Percentiles rank a stretch among this genome's conserved stretches.
These are phyloP conservation scores for Micoletzkya japonica DNA, from an alignment of 2,888 invertebrate genomes.

Conservation along the genomic window DNA sequence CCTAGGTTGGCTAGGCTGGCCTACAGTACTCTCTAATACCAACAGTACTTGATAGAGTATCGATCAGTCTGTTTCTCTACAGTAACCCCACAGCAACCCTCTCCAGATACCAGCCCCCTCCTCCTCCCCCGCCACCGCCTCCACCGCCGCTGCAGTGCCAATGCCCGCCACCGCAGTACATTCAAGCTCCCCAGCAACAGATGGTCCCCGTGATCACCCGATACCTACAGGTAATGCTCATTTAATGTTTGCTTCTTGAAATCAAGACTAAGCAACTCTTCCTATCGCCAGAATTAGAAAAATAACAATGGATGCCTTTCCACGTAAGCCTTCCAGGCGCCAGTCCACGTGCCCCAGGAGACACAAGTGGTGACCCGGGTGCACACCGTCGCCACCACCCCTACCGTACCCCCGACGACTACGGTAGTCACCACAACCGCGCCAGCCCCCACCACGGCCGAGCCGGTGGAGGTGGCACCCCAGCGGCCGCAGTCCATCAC, in stretches of 20 bases:
- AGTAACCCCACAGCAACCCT: neutral
- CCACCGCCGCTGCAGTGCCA: slow-evolving; percentile 18
- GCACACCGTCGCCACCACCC: neutral
- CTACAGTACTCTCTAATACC: neutral
- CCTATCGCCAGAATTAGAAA: too few species aligned
- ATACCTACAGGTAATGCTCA: slow-evolving; percentile 14
- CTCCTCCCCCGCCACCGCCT: slow-evolving; percentile 18
- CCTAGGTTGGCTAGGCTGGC: neutral
- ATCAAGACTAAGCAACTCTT: too few species aligned
- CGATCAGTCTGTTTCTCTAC: neutral
- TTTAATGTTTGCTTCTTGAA: too few species aligned
- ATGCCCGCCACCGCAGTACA: neutral
- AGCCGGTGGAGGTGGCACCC: neutral
- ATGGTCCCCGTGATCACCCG: slow-evolving; percentile 23
- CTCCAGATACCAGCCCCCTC: slow-evolving; percentile 19
- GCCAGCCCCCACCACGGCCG: neutral
- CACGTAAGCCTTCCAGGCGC: too few species aligned
- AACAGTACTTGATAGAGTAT: neutral
- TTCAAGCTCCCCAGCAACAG: slow-evolving; percentile 4
- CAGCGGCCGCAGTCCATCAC: too few species aligned
- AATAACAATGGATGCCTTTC: too few species aligned
- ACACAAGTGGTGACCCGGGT: neutral
- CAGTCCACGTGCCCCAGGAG: too few species aligned
- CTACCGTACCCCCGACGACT: neutral
- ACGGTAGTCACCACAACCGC: neutral